Evolutionary conservation across 2,888 invertebrate genomes (phyloP).

Genomic region (Dryobotodes eremita): DNA sequence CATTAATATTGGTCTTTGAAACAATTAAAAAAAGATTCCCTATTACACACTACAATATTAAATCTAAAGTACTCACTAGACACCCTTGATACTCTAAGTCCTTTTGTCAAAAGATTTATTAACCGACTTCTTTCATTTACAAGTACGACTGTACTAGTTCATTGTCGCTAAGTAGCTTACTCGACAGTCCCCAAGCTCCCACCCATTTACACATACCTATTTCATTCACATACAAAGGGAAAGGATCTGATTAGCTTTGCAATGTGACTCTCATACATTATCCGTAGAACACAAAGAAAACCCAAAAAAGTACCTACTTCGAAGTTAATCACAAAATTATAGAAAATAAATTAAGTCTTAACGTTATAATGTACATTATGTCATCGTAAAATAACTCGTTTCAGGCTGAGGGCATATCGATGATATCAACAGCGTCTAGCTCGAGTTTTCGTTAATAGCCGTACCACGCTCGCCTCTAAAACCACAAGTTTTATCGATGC

Average conservation of each 20-base stretch:
- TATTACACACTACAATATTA: neutral
- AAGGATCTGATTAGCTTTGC: slow-evolving; percentile 46
- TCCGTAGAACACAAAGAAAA: neutral
- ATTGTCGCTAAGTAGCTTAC: slow-evolving; percentile 47
- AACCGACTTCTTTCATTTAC: too few species aligned
- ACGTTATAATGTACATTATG: neutral
- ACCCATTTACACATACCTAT: slow-evolving; percentile 28
- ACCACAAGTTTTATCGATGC: slow-evolving; percentile 74
- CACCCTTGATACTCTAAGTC: slow-evolving; percentile 10
- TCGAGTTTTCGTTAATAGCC: slow-evolving; percentile 47
- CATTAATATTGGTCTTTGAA: neutral
- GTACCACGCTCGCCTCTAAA: slow-evolving; percentile 57
- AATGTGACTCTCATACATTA: slow-evolving; percentile 22
- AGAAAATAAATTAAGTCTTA: neutral
- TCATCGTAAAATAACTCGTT: slow-evolving; percentile 56
- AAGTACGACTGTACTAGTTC: slow-evolving; percentile 40
- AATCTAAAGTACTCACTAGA: slow-evolving; percentile 8
- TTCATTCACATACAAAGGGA: slow-evolving; percentile 26
- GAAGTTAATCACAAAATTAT: neutral
- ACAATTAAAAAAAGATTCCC: neutral
- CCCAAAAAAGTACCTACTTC: neutral
- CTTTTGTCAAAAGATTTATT: slow-evolving; percentile 42
- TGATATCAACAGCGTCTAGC: slow-evolving; percentile 47
- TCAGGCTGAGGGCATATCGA: slow-evolving; percentile 55
- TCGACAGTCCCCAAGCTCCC: slow-evolving; percentile 33